A percentile compares a stretch with the other conserved stretches of the same genome.
Conservation (phyloP, 2,888 invertebrate genomes). For the Thymelicus sylvestris region DNA sequence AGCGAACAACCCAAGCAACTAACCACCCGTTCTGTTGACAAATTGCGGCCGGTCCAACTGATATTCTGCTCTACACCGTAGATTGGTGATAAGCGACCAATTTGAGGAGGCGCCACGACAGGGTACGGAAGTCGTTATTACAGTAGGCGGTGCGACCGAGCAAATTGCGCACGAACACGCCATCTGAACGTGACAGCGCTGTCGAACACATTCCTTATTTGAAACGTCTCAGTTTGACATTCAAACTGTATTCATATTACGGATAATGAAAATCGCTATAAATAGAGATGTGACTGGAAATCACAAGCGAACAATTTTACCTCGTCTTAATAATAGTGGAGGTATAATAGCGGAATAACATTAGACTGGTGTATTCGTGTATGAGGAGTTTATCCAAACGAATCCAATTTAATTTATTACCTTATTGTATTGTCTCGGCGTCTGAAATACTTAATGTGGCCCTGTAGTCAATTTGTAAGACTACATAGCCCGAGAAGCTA, state of each 20-base stretch:
- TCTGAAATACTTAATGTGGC: no score
- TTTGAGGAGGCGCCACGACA: constrained; percentile 83
- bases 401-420: background rate
- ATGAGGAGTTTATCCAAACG: background rate
- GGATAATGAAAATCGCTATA: constrained; percentile 47
- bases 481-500: no score
- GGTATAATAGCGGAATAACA: background rate
- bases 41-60: constrained; percentile 76
- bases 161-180: constrained; percentile 82
- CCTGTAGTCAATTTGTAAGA: no score
- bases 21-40: constrained; percentile 69
- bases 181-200: constrained; percentile 82
- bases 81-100: constrained; percentile 85
- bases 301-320: constrained; percentile 16
- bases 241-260: constrained; percentile 63
- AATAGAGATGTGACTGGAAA: constrained; percentile 17
- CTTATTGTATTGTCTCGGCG: no score
- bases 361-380: background rate
- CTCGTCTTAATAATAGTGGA: constrained; percentile 1
- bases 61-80: constrained; percentile 78
- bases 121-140: constrained; percentile 84
- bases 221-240: constrained; percentile 77
- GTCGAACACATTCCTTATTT: constrained; percentile 82
- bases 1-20: no score
- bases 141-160: constrained; percentile 81